These are phyloP conservation scores for Acrobasis repandana DNA, from an alignment of 2,888 invertebrate genomes.

Conservation along the genomic window DNA sequence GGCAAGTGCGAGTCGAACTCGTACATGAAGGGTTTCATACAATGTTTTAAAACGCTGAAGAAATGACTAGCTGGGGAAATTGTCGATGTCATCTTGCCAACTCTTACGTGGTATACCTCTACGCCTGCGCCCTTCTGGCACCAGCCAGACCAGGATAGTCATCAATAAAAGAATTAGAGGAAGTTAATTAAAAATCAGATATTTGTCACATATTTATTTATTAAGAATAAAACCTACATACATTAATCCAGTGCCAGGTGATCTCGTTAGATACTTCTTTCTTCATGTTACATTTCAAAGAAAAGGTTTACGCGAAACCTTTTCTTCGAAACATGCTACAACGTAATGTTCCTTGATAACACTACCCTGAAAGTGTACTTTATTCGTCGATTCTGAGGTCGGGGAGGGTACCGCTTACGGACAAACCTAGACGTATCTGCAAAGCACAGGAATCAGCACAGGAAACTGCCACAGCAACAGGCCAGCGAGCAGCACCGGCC, in stretches of 20 bases:
- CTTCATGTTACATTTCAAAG: constrained; percentile 36
- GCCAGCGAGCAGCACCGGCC: constrained; percentile 82
- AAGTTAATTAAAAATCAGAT: neutral
- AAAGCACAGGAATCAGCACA: constrained; percentile 79
- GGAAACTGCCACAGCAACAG: constrained; percentile 81
- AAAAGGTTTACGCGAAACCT: constrained; percentile 30
- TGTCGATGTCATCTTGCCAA: no score
- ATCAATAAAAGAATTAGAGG: no score
- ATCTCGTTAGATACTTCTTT: constrained; percentile 45
- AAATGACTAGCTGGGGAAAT: no score
- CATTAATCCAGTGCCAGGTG: constrained; percentile 47
- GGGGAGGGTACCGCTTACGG: constrained; percentile 61
- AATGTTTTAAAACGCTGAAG: no score
- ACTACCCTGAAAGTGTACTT: constrained; percentile 29
- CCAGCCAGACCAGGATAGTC: no score
- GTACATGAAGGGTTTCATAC: no score
- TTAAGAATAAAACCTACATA: constrained; percentile 55
- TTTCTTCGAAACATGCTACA: constrained; percentile 29
- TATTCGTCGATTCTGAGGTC: constrained; percentile 42
- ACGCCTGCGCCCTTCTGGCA: no score
- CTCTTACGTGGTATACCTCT: no score
- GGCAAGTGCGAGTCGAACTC: no score
- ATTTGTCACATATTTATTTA: constrained; percentile 46
- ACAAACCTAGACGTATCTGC: constrained; percentile 77
- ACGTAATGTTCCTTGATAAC: constrained; percentile 22